Evolutionary conservation across 2,797 vertebrate species (phyloP), one percentile per base, ranked within the genome.

Genomic region (Hypotaenidia philippensis): DNA sequence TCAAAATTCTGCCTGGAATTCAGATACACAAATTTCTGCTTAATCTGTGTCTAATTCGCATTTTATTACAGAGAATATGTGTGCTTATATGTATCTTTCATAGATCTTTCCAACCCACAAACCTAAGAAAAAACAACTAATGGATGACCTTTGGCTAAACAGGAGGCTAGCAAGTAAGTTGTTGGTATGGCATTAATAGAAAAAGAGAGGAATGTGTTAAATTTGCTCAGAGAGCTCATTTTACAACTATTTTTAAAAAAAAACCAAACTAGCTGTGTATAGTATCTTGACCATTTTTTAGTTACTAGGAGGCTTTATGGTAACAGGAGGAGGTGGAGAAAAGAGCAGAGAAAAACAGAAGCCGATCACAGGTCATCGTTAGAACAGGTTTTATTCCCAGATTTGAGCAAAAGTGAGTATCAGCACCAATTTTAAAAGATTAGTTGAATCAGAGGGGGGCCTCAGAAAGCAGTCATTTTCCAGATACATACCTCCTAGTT

Each of bases 391-490:
- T 82, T 92, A 87, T 71, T 77, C 75, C 25, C 41, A 82, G 64
- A 66, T 84, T 77, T 71, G 23, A 90, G 60, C 44, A 89, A 79
- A 93, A 90, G 31, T 47, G n/a, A 57, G 25, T 23, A 91, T 63
- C 61, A 86, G 49, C 74, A 94, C 41, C 81, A 71, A 89, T 96
- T 93, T 93, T 83, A 90, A 89, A 93, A 90, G 81, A 93, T 92
- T 83, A 94, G 82, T 4, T 87, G 64, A 80, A 87, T 38, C 86
- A 92, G 77, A 79, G 55, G 83, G 92, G 94, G 56, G 47, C 56
- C 90, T 90, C 57, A 74, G 66, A 86, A 93, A 68, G 68, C 52
- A 76, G 75, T 87, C 3, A 93, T 93, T 92, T 95, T 89, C 68
- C 68, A 93, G 38, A 66, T 8, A 81, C 18, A 50, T 23, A 87